Base-by-base conservation (phyloP, 1,140 invertebrate genomes). In the Drosophila baimaii region DNA sequence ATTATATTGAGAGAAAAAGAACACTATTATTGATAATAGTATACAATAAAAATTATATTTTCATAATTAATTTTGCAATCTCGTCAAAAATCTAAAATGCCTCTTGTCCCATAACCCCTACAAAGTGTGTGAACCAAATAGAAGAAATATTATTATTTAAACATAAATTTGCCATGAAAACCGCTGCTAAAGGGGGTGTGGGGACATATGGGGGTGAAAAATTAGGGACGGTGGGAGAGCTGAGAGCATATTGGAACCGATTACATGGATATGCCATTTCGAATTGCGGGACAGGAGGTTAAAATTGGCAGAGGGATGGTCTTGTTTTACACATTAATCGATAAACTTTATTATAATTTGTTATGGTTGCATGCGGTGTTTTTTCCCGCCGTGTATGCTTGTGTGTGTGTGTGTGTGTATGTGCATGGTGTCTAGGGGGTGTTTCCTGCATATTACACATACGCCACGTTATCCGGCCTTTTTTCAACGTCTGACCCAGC, bases 331-430 rank as follows among this genome's bases (percentile, higher is more conserved):
- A 76, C 63, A 79, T 86, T 86, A 88, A 88, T 88, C 84, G 84
- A 88, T 89, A 89, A 89, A 84, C 62, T 73, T 73, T 74, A 89
- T 89, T 89, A 89, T 89, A 88, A 88, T 88, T 89, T 82, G 83
- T 88, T 86, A 58, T 72, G 59, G 58, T 54, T 47, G 58, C 68
- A 61, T 49, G 69, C 61, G 62, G 41, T 61, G 41, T 61, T 66
- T 64, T 59, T 25, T 21, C 37, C 35, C n/a, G n/a, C n/a, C n/a
- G n/a, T n/a, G n/a, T n/a, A n/a, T n/a, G n/a, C n/a, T n/a, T n/a
- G n/a, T 17, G 17, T 46, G 47, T 41, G 21, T 15, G 21, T 3
- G 25, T n/a, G n/a, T 25, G 51, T 9, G 1, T 13, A 12, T 31
- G 27, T 51, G 25, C 17, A 8, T 25, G 44, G 7, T n/a, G 46